Evolutionary conservation across 1,140 invertebrate genomes (phyloP), one percentile per base, ranked within the genome.

Genomic region (Neodiprion virginianus): DNA sequence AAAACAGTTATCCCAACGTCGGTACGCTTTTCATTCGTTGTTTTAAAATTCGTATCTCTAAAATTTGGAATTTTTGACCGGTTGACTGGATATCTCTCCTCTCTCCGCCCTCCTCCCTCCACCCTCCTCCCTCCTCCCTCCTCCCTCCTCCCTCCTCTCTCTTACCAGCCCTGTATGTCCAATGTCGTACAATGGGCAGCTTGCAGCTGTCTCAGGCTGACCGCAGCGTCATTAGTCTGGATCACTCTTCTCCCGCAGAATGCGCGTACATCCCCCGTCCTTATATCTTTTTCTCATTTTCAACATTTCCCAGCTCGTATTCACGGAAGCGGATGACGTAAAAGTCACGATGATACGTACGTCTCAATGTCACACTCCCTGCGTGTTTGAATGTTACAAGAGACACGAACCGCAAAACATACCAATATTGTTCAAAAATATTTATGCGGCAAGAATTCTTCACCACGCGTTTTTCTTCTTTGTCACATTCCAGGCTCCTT

Each of bases 211-310:
- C 86, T 84, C 81, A 84, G 79, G 76, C 76, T 80, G 82, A 86
- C 84, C 85, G 75, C 82, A 78, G 77, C 78, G 77, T 86, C 85
- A 84, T 87, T 86, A 85, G 83, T 87, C 84, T 85, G 76, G 82
- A 86, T 87, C 84, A 83, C 79, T 80, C 67, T 71, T 53, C 53
- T 8, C 23, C 47, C 66, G 47, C 70, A 40, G 12, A 17, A 69
- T 53, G 70, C 23, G 10, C 12, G 67, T 47, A 69, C 9, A 23
- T 69, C 23, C 67, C 40, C 8, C 11, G 14, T 5, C 23, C 21
- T 69, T 11, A 21, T 2, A 14, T 69, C 4, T 69, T 47, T 69
- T 23, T 69, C 67, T 23, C 67, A 23, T 69, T 47, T 69, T 69
- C 67, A 8, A 69, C 11, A 11, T 69, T 69, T 69, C 14, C 67